Conservation (phyloP, 2,888 invertebrate species). For the Troides aeacus region DNA sequence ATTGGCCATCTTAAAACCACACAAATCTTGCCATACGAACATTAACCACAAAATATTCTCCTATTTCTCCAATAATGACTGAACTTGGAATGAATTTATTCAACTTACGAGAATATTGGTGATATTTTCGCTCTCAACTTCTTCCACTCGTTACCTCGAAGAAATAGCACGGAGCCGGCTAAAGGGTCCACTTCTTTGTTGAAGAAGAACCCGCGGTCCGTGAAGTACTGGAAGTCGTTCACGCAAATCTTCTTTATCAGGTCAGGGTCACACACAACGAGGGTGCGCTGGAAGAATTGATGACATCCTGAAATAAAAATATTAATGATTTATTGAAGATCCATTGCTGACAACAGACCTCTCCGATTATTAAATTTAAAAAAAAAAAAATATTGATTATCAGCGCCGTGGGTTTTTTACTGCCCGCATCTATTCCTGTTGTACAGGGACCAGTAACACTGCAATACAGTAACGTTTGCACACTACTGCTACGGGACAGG, state of each 20-base stretch:
- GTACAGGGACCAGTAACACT: too few relatives aligned
- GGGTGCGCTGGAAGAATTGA: slow-evolving; percentile 71
- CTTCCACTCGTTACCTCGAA: slow-evolving; percentile 71
- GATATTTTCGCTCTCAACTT: slow-evolving; percentile 69
- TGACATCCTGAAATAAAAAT: slow-evolving; percentile 59
- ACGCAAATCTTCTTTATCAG: slow-evolving; percentile 69
- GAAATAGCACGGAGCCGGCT: slow-evolving; percentile 68
- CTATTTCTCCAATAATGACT: too few relatives aligned
- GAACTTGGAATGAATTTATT: too few relatives aligned
- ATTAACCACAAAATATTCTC: not conserved
- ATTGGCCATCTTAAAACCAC: too few relatives aligned
- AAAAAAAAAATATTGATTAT: too few relatives aligned
- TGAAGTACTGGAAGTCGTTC: slow-evolving; percentile 73
- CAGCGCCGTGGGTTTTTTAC: too few relatives aligned
- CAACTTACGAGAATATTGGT: slow-evolving; percentile 72
- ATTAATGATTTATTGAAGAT: not conserved
- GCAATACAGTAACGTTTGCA: too few relatives aligned
- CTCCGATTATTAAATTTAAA: too few relatives aligned
- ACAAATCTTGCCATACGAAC: not conserved
- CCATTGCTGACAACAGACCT: too few relatives aligned
- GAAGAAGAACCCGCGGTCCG: slow-evolving; percentile 73
- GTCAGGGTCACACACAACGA: slow-evolving; percentile 68
- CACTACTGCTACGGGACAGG: too few relatives aligned
- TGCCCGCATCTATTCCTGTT: too few relatives aligned
- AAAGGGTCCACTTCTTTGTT: slow-evolving; percentile 69